Evolutionary conservation across 2,888 invertebrate genomes (phyloP), one percentile per base, ranked within the genome.

Genomic region (Agrotis puta): DNA sequence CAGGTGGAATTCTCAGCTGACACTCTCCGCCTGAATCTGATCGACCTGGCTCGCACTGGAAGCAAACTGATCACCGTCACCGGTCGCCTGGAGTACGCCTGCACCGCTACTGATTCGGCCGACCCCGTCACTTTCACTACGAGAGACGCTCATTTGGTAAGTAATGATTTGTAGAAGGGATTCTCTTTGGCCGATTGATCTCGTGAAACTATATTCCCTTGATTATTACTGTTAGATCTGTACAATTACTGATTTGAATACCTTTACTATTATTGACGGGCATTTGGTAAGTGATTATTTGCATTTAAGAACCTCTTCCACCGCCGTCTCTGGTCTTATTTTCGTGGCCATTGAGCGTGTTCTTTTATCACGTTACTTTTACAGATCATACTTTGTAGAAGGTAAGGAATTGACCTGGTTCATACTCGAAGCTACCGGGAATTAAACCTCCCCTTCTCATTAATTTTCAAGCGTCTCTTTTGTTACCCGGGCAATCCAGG

Each of bases 1-100:
- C 93, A 99, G 99, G 99, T 99, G 91, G 98, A 98, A 91, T 99
- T 99, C 93, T 97, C 98, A 64, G 98, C 99, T 1, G 99, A 99
- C 92, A 98, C 98, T 13, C 95, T 99, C 47, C 97, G 98, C 27
- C 95, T 99, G 89, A 98, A 99, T 94, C 97, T 99, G 64, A 98
- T 99, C 82, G 99, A 99, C 91, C 95, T 99, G 91, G 99, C 98
- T 16, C 97, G 98, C 63, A 98, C 98, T 54, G 98, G 98, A 45
- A 98, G 98, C 88, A 97, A 97, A 88, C 95, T 98, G 74, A 98
- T 99, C 88, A 97, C 98, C 27, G 98, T 98, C 48, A 97, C 98
- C 0, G 99, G 99, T 2, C 97, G 98, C 69, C 96, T 99, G 80
- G 98, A 98, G 91, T 99, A 98, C 94, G 97, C 98, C 90, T 99